Evolutionary conservation across 2,888 invertebrate species (phyloP).

Genomic region (Vandiemenella viatica): DNA sequence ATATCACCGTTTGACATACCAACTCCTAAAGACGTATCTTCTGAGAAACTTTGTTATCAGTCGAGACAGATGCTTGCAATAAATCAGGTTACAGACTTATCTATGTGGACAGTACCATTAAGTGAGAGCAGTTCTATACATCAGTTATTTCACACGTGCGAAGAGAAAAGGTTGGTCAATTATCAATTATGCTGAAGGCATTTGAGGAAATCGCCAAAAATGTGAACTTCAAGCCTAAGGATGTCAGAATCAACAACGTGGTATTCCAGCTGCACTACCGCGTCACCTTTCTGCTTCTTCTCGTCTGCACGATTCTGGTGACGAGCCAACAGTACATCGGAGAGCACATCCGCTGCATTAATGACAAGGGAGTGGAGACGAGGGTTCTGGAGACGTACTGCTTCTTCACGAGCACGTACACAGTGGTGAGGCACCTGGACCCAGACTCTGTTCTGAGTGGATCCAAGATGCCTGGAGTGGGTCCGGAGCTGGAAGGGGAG

Average conservation of each 20-base stretch:
- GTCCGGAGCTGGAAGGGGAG: constrained; percentile 18
- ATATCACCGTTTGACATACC: too few relatives aligned
- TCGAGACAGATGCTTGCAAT: too few relatives aligned
- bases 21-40: too few relatives aligned
- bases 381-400: constrained; percentile 22
- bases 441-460: constrained; percentile 11
- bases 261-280: constrained; percentile 28
- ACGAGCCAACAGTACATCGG: constrained; percentile 22
- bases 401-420: constrained; percentile 15
- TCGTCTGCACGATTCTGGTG: constrained; percentile 29
- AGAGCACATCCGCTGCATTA: constrained; percentile 21
- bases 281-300: constrained; percentile 23
- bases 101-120: too few relatives aligned
- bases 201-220: constrained; percentile 19
- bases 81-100: too few relatives aligned
- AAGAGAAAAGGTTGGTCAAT: too few relatives aligned
- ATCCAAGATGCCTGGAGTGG: constrained; percentile 22
- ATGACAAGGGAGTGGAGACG: constrained; percentile 7
- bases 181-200: constrained; percentile 26
- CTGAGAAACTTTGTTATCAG: too few relatives aligned
- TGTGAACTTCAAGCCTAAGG: constrained; percentile 22
- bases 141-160: too few relatives aligned
- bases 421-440: constrained; percentile 7
- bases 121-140: too few relatives aligned
- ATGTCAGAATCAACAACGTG: constrained; percentile 19